phyloP scores from a whole-genome alignment of 1,140 invertebrate genomes.

The Plectrocnemia conspersa region DNA sequence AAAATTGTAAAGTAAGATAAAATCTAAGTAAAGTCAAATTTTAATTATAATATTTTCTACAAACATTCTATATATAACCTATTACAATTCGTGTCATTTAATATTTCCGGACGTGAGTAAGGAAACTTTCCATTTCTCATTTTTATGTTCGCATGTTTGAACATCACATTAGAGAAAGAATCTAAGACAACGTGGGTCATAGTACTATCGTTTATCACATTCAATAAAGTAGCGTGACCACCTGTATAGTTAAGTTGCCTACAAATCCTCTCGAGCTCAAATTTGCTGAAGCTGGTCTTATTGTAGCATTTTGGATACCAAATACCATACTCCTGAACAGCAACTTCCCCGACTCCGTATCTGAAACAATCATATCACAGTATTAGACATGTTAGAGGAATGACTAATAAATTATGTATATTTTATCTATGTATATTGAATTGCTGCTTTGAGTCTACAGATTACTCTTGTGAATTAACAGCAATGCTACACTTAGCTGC shows the following conservation, averaged over 20 bases:
- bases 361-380: too few relatives aligned
- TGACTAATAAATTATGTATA: too few relatives aligned
- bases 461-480: too few relatives aligned
- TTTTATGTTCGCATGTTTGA: slow-evolving; percentile 15
- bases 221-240: slow-evolving; percentile 26
- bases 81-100: slow-evolving; percentile 18
- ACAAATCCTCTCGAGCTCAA: slow-evolving; percentile 31
- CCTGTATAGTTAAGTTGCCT: slow-evolving; percentile 17
- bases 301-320: slow-evolving; percentile 58
- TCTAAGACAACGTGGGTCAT: slow-evolving; percentile 22
- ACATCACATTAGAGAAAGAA: slow-evolving; percentile 27
- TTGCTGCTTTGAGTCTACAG: too few relatives aligned
- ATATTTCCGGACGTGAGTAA: slow-evolving; percentile 11
- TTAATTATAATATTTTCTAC: too few relatives aligned
- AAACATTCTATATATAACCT: slow-evolving; percentile 28
- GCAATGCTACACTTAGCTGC: too few relatives aligned
- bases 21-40: too few relatives aligned
- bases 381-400: too few relatives aligned
- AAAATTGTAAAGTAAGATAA: too few relatives aligned
- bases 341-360: slow-evolving; percentile 51
- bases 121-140: slow-evolving; percentile 20
- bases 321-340: slow-evolving; percentile 52
- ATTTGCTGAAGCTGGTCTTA: slow-evolving; percentile 16
- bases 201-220: not conserved
- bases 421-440: too few relatives aligned